Evolutionary conservation across 2,888 invertebrate species (phyloP), one percentile per base, ranked within the genome.

Genomic region (Lomographa bimaculata): DNA sequence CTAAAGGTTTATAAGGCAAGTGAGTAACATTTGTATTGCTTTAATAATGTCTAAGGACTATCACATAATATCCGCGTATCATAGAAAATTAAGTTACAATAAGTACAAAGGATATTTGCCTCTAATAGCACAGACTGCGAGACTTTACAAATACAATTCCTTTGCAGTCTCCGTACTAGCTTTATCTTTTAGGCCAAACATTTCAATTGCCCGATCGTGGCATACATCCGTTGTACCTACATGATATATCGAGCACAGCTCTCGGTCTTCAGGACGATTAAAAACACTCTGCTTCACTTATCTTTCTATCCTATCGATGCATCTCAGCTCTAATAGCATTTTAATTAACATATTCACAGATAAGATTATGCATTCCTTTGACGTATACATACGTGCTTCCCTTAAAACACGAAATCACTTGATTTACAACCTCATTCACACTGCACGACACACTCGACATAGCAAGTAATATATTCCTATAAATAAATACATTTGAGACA

Each of bases 1-100:
- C 75, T 58, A 60, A 64, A 60, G 71, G 65, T 64, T 66, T 38
- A 71, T 77, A 82, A 82, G 81, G 82, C 81, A 78, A 78, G 74
- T 42, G 36, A 42, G 42, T 74, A 47, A 46, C 46, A 51, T 50
- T 30, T 32, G 16, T 54, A 49, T 32, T 46, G 41, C 38, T 43
- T 23, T 30, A 39, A 28, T 40, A 45, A 46, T 39, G 40, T 44
- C 52, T 40, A 54, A 46, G 38, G 46, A 50, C 58, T 59, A 66
- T 62, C 62, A 64, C 59, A 61, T 55, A 45, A 51, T 35, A n/a
- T 48, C 54, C 46, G 47, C 41, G 39, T 46, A 59, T 55, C 48
- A 56, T 56, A 56, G 54, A 64, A 61, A 60, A 58, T n/a, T n/a
- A n/a, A n/a, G n/a, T n/a, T n/a, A n/a, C n/a, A n/a, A n/a, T n/a